phyloP scores from a whole-genome alignment of 2,113 vertebrate species.

The Corythaeola cristata region DNA sequence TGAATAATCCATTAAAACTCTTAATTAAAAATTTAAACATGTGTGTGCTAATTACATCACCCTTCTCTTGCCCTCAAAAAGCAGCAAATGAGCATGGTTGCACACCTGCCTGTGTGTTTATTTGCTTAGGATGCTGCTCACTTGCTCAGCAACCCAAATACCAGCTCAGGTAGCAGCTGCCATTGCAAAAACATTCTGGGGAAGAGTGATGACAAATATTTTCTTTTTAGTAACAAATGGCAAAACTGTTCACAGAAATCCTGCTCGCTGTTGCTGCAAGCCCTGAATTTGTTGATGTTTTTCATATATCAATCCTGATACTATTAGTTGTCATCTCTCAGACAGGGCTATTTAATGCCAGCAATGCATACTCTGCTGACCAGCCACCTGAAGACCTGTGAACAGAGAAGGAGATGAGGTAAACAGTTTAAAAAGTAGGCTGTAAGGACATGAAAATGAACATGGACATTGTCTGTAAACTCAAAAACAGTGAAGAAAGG shows the following conservation, averaged over 20 bases:
- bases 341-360: background rate
- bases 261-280: background rate
- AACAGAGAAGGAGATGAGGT: background rate
- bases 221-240: conserved; percentile 33
- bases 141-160: conserved; percentile 53
- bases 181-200: conserved; percentile 34
- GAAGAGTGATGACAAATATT: conserved; percentile 43
- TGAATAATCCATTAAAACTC: conserved; percentile 67
- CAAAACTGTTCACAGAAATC: conserved; percentile 21
- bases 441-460: background rate
- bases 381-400: background rate
- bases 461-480: background rate
- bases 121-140: conserved; percentile 61
- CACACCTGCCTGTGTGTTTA: conserved; percentile 54
- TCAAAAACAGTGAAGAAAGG: background rate
- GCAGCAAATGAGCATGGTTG: conserved; percentile 50
- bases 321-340: background rate
- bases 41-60: conserved; percentile 68
- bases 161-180: conserved; percentile 66
- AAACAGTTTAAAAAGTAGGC: background rate
- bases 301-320: background rate
- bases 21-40: conserved; percentile 71
- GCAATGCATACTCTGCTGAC: background rate
- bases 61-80: conserved; percentile 48
- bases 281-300: background rate